phyloP scores from a whole-genome alignment of 1,140 invertebrate species.

The Anoplolepis gracilipes region DNA sequence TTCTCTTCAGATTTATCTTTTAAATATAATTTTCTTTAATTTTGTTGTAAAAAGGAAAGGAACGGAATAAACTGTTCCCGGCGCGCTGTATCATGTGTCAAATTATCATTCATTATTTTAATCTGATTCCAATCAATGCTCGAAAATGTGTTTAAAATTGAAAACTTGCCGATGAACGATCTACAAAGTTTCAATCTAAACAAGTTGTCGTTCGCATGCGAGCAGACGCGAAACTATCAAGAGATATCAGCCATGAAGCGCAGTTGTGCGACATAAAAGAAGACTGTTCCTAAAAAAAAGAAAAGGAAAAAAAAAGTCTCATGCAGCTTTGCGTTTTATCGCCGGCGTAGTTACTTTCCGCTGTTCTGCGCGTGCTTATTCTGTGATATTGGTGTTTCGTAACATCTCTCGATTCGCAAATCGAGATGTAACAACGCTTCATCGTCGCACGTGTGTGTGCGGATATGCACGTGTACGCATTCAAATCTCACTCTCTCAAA shows the following conservation, averaged over 20 bases:
- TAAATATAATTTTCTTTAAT: background rate
- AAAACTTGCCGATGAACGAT: conserved; percentile 2
- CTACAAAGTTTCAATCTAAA: background rate
- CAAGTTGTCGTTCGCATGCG: background rate
- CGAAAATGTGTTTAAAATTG: background rate
- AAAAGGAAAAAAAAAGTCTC: too few species aligned
- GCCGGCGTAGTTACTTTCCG: background rate
- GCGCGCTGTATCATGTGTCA: background rate
- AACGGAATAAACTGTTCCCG: background rate
- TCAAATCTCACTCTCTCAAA: conserved; percentile 68
- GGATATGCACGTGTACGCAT: conserved; percentile 19
- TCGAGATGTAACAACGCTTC: background rate
- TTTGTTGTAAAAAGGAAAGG: background rate
- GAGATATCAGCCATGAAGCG: conserved; percentile 9
- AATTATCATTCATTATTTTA: background rate
- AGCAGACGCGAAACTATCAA: conserved; percentile 10
- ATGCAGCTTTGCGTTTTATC: conserved; percentile 19
- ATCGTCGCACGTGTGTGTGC: conserved; percentile 21
- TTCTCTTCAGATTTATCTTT: background rate
- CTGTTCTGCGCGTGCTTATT: background rate
- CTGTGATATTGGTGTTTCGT: background rate
- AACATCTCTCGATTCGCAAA: conserved; percentile 15
- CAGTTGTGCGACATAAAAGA: conserved; percentile 25
- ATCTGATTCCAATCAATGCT: background rate
- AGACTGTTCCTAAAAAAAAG: conserved; percentile 13